Evolutionary conservation across 2,797 vertebrate genomes (phyloP), one percentile per base, ranked within the genome.

Genomic region (Bradypodion ventrale): DNA sequence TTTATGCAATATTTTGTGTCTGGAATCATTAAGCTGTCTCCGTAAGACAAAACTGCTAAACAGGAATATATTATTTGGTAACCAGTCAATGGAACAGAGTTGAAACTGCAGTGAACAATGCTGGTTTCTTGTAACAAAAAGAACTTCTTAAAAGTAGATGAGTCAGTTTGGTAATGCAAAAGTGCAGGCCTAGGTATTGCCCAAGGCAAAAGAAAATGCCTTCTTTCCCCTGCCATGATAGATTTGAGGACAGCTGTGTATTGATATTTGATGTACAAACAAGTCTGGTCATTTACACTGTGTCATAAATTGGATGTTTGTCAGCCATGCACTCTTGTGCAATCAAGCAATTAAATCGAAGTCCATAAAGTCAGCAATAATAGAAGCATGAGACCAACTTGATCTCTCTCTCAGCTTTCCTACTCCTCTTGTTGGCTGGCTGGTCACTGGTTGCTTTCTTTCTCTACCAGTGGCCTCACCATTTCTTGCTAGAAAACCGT

Each of bases 61-160:
- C 35, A 3, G 4, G 10, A 5, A 32, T 7, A 5, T 12, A 0
- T 83, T 76, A 78, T 63, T 65, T 56, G 86, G 76, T 15, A 69
- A 82, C n/a, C 62, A 75, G 1, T 59, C 16, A 68, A 69, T 87
- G 75, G 80, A 56, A 62, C 87, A 7, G 0, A 9, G 0, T 32
- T 0, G 0, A 13, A 29, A 68, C n/a, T 75, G 7, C 0, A 9
- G 25, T 40, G 69, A 75, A 73, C 6, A 70, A 68, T 23, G 12
- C 52, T 59, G 79, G 0, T 63, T 15, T 29, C 32, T 77, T 59
- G 23, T 19, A 35, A 59, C 9, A 19, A 29, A 83, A 83, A 79
- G 16, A 0, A 16, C 35, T 44, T 66, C 4, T 13, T 15, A 8
- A 35, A 19, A 32, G n/a, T 15, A 65, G 23, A 32, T 37, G 56